Evolutionary conservation across 2,113 vertebrate species (phyloP).

Genomic region (Rallus limicola): DNA sequence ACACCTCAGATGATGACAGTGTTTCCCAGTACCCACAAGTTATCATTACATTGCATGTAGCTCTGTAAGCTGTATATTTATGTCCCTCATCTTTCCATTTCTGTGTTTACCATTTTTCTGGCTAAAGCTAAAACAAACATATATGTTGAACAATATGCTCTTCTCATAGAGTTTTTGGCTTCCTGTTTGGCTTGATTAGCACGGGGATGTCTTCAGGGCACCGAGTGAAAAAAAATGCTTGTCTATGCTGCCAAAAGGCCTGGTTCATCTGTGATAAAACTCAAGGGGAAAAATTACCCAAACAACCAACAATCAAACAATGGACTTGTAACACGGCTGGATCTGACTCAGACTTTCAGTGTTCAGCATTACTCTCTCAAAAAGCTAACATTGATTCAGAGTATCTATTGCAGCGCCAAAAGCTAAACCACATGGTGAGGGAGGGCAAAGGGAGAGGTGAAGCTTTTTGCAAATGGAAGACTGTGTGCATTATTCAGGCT

Average conservation of each 20-base stretch:
- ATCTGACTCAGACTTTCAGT: slow-evolving; percentile 6
- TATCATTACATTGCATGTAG: not conserved
- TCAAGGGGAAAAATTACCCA: not conserved
- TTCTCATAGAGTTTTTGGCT: not conserved
- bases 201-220: not conserved
- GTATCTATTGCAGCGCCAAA: slow-evolving; percentile 44
- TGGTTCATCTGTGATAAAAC: not conserved
- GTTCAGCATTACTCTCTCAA: not conserved
- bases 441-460: slow-evolving; percentile 33
- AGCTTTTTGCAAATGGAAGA: slow-evolving; percentile 33
- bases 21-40: not conserved
- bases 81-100: not conserved
- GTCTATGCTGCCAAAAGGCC: not conserved
- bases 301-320: not conserved
- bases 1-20: not conserved
- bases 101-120: not conserved
- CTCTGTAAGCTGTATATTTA: not conserved
- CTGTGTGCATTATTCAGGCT: slow-evolving; percentile 67
- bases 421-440: slow-evolving; percentile 55
- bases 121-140: not conserved
- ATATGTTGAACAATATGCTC: not conserved
- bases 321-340: not conserved
- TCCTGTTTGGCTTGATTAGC: not conserved
- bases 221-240: not conserved
- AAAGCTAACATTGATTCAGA: slow-evolving; percentile 60